Percentiles rank a stretch among this genome's conserved stretches.
phyloP scores from a whole-genome alignment of 1,140 invertebrate genomes.

The Protaetia brevitarsis region DNA sequence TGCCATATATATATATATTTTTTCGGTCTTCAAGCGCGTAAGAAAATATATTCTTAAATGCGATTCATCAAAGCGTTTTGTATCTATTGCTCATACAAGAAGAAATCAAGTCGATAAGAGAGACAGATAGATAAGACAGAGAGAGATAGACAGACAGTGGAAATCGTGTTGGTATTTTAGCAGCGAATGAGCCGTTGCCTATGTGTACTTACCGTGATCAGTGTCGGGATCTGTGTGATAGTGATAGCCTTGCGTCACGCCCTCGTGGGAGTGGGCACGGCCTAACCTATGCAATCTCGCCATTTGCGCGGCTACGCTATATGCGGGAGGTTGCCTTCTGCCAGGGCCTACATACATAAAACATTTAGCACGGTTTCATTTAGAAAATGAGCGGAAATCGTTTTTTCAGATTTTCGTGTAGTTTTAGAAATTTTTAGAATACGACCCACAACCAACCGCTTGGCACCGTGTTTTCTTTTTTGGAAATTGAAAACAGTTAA shows the following conservation, averaged over 20 bases:
- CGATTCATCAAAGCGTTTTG: no score
- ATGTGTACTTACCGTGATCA: conserved; percentile 54
- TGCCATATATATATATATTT: no score
- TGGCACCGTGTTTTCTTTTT: not conserved
- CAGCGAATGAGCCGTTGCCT: not conserved
- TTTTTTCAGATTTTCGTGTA: not conserved
- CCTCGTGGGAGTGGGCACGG: conserved; percentile 81
- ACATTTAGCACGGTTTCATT: conserved; percentile 13
- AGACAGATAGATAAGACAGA: conserved; percentile 33
- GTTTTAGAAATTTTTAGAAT: not conserved
- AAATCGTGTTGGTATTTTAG: not conserved
- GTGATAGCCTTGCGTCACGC: conserved; percentile 73
- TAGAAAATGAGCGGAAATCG: not conserved
- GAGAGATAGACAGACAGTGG: not conserved
- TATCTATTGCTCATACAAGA: no score
- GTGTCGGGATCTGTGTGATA: conserved; percentile 69
- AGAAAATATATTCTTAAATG: no score
- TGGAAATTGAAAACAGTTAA: no score
- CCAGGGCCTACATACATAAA: conserved; percentile 47
- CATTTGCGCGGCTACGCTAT: conserved; percentile 77
- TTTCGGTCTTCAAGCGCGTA: no score
- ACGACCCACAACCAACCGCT: not conserved
- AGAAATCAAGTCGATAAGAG: no score
- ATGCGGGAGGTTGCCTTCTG: conserved; percentile 64
- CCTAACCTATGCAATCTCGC: conserved; percentile 72